phyloP scores from a whole-genome alignment of 1,140 invertebrate species.

The Brachionus sp. region DNA sequence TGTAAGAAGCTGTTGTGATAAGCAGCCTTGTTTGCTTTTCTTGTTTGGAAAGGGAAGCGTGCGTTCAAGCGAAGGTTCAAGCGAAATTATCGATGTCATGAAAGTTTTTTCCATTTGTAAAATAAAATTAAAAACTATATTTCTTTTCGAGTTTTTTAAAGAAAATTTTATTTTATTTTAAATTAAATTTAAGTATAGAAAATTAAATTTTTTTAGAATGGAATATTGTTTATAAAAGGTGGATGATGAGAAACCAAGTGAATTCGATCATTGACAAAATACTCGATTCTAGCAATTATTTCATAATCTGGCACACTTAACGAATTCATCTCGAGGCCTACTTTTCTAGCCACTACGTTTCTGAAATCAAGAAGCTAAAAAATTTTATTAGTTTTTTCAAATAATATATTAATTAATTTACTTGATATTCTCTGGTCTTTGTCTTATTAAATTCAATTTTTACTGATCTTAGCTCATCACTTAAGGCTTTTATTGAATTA shows the following conservation, averaged over 20 bases:
- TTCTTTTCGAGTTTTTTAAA: not conserved
- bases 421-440: constrained; percentile 57
- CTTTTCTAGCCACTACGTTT: constrained; percentile 56
- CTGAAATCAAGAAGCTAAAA: constrained; percentile 58
- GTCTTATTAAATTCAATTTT: constrained; percentile 54
- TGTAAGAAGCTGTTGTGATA: no score
- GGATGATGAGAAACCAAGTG: constrained; percentile 16
- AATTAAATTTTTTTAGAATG: not conserved
- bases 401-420: constrained; percentile 45
- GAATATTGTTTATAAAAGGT: constrained; percentile 9
- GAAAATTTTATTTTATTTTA: not conserved
- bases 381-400: not conserved
- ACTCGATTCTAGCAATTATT: constrained; percentile 57
- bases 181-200: not conserved
- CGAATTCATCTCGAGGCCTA: constrained; percentile 57
- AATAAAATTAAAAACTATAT: no score
- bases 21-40: no score
- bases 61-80: no score
- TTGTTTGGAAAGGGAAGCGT: no score
- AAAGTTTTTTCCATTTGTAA: no score
- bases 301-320: constrained; percentile 59
- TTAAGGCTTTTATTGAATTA: constrained; percentile 56
- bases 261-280: constrained; percentile 7
- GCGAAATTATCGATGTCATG: no score
- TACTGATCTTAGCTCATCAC: constrained; percentile 56